Evolutionary conservation across 1,140 invertebrate species (phyloP).

Genomic region (Brachionus sp.): DNA sequence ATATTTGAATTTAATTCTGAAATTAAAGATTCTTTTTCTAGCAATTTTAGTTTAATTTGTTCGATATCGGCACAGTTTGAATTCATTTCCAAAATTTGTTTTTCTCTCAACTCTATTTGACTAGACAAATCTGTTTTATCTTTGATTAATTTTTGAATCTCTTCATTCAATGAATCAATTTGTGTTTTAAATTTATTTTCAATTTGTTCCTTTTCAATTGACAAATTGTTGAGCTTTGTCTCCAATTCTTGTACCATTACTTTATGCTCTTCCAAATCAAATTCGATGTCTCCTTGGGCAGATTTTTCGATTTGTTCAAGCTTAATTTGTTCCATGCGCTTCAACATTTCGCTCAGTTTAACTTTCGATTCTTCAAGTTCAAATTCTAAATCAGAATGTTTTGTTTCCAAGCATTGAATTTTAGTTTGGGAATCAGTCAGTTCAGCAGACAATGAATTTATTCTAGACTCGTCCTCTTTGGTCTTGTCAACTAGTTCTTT

Average conservation of each 20-base stretch:
- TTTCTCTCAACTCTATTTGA: neutral
- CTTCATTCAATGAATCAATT: neutral
- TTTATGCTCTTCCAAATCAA: conserved; percentile 50
- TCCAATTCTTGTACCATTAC: conserved; percentile 51
- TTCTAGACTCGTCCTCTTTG: conserved; percentile 46
- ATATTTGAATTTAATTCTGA: neutral
- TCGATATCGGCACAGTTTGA: neutral
- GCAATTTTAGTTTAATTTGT: neutral
- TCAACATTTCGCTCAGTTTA: conserved; percentile 55
- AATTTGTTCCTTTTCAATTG: neutral
- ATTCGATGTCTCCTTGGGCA: conserved; percentile 51
- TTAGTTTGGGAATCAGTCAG: conserved; percentile 48
- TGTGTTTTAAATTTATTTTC: neutral
- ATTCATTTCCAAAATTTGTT: neutral
- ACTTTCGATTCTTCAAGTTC: conserved; percentile 50
- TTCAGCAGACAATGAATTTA: conserved; percentile 46
- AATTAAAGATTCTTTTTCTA: neutral
- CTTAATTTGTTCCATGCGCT: conserved; percentile 51
- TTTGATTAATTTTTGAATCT: neutral
- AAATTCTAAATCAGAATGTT: conserved; percentile 49
- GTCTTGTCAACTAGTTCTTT: conserved; percentile 50
- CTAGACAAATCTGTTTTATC: neutral
- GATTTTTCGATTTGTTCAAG: conserved; percentile 51
- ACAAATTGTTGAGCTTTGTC: conserved; percentile 35
- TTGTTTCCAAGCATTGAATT: conserved; percentile 47